phyloP scores from a whole-genome alignment of 2,888 invertebrate species.

The Lycaena phlaeas region DNA sequence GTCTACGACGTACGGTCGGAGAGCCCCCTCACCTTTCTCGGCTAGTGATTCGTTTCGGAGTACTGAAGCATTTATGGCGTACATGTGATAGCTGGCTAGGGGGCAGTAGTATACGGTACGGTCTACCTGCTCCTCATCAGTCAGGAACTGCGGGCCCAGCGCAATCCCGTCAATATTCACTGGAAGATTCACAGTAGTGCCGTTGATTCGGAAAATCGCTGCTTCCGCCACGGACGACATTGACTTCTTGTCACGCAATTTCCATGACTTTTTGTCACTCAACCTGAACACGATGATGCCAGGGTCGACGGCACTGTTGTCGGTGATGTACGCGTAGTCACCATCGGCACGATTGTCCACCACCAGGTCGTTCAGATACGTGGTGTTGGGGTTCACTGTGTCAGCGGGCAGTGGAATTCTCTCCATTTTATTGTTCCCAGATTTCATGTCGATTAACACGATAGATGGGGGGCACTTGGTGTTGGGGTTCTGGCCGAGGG shows the following conservation, averaged over 20 bases:
- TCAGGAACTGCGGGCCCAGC: slow-evolving; percentile 73
- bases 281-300: slow-evolving; percentile 81
- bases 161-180: slow-evolving; percentile 82
- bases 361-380: slow-evolving; percentile 81
- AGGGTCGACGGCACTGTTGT: slow-evolving; percentile 78
- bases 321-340: slow-evolving; percentile 82
- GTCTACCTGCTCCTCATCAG: slow-evolving; percentile 42
- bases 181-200: slow-evolving; percentile 68
- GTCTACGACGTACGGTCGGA: slow-evolving; percentile 68
- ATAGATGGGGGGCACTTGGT: slow-evolving; percentile 78
- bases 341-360: slow-evolving; percentile 77
- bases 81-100: slow-evolving; percentile 78
- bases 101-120: slow-evolving; percentile 79
- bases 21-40: slow-evolving; percentile 36
- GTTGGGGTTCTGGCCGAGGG: slow-evolving; percentile 67
- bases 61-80: slow-evolving; percentile 75
- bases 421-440: slow-evolving; percentile 66
- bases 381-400: slow-evolving; percentile 70
- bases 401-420: slow-evolving; percentile 76
- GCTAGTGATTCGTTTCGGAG: slow-evolving; percentile 70
- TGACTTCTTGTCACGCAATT: slow-evolving; percentile 75
- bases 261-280: slow-evolving; percentile 78
- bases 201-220: slow-evolving; percentile 73
- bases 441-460: slow-evolving; percentile 77
- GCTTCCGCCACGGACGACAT: slow-evolving; percentile 77